Evolutionary conservation across 2,888 invertebrate species (phyloP), one percentile per base, ranked within the genome.

Genomic region (Ceraclea dissimilis): DNA sequence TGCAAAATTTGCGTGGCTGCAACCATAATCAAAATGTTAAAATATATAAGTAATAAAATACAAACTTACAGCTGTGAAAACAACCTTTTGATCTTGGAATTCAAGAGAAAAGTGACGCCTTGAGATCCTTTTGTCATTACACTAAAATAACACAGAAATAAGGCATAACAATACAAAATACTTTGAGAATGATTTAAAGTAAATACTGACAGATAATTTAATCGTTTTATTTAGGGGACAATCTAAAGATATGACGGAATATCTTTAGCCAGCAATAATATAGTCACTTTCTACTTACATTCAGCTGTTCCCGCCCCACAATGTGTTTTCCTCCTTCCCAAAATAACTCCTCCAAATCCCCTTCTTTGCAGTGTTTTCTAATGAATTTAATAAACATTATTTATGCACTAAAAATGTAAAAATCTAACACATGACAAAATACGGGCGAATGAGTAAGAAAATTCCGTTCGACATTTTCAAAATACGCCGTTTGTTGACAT

Each of bases 51-150:
- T 33, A 54, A 39, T 43, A 13, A 22, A 49, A 13, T 52, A 50
- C 18, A 26, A 13, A 44, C 57, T 57, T 43, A 57, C 57, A 22
- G 79, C 71, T 67, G 72, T 75, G n/a, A 80, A 63, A 16, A 63
- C 66, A 2, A 76, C 67, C 26, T 11, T 47, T 58, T 74, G 67
- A 19, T 66, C 62, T 1, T 68, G 65, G 8, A 80, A 70, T 55
- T 69, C 67, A 18, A 82, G 63, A 43, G 73, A 64, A 8, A 75
- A 79, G 69, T 82, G 81, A 43, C 71, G 72, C 48, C 79, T 70
- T 2, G 80, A 80, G 43, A 81, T 73, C 61, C 76, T 70, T 64
- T 76, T 74, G 65, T 80, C 79, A 52, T 72, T 67, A 65, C 75
- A 73, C 79, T 80, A 66, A 16, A 50, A 52, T 57, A 16, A 8